Evolutionary conservation across 2,888 invertebrate species (phyloP).

Genomic region (Ferrisia virgata): DNA sequence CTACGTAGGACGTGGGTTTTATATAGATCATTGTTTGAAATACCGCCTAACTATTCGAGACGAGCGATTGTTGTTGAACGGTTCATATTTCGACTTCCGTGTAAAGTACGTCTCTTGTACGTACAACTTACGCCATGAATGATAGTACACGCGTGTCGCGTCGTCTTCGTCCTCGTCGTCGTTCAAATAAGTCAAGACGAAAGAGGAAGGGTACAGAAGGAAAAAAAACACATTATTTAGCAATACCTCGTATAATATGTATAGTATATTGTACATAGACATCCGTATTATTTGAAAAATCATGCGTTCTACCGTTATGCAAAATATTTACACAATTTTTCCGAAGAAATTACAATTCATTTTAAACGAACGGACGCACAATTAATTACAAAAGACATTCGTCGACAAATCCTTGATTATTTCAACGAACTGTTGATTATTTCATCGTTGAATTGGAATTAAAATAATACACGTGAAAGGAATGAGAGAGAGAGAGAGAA

Average conservation of each 20-base stretch:
- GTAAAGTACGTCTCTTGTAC: neutral
- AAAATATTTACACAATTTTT: neutral
- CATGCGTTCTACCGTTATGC: neutral
- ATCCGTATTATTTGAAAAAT: neutral
- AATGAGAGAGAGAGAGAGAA: neutral
- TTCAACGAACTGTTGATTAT: neutral
- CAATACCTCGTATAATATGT: neutral
- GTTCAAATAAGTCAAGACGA: neutral
- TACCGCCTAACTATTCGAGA: neutral
- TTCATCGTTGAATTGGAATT: neutral
- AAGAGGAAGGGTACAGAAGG: neutral
- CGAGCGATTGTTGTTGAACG: neutral
- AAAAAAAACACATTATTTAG: neutral
- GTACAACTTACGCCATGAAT: neutral
- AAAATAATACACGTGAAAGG: neutral
- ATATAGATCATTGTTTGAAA: neutral
- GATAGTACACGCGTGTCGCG: neutral
- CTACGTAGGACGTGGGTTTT: neutral
- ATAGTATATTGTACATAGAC: neutral
- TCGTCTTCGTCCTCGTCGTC: too few relatives aligned
- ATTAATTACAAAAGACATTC: neutral
- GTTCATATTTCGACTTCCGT: neutral
- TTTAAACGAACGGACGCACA: neutral
- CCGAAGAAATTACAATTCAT: neutral
- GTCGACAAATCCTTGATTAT: neutral